Percentiles rank a stretch among this genome's conserved stretches.
phyloP scores from a whole-genome alignment of 2,113 vertebrate species.

The Muscicapa adusta region DNA sequence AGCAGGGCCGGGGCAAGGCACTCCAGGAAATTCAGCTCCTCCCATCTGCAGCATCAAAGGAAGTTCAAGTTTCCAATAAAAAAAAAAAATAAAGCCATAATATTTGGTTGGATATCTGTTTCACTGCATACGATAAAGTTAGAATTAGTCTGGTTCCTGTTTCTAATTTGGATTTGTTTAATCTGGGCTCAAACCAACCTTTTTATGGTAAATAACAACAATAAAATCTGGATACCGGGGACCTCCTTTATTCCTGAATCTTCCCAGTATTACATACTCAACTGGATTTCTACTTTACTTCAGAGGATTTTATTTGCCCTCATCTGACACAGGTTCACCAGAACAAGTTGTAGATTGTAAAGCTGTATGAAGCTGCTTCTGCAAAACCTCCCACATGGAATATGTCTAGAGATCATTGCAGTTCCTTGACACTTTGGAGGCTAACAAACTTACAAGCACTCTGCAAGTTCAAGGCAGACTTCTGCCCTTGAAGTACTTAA shows the following conservation, averaged over 20 bases:
- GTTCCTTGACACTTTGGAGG: not conserved
- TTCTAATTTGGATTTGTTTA: not conserved
- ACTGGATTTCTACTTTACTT: not conserved
- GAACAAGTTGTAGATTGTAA: slow-evolving; percentile 1
- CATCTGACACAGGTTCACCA: not conserved
- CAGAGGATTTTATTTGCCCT: slow-evolving; percentile 22
- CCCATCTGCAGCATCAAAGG: not conserved
- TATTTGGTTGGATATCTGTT: not conserved
- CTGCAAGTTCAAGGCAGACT: slow-evolving; percentile 35
- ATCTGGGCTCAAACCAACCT: not conserved
- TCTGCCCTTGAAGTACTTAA: slow-evolving; percentile 14
- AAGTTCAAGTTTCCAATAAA: not conserved
- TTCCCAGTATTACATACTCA: not conserved
- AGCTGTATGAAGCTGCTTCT: slow-evolving; percentile 3
- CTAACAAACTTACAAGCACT: not conserved
- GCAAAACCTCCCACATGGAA: slow-evolving; percentile 11
- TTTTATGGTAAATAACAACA: not conserved
- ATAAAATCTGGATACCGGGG: not conserved
- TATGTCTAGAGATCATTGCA: slow-evolving; percentile 3
- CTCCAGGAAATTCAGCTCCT: not conserved
- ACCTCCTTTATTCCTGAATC: not conserved
- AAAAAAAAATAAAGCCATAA: not conserved
- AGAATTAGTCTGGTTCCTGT: not conserved
- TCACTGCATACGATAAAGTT: not conserved
- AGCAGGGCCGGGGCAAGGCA: not conserved